Evolutionary conservation across 2,113 vertebrate genomes (phyloP).

Genomic region (Mesoclemmys tuberculata): DNA sequence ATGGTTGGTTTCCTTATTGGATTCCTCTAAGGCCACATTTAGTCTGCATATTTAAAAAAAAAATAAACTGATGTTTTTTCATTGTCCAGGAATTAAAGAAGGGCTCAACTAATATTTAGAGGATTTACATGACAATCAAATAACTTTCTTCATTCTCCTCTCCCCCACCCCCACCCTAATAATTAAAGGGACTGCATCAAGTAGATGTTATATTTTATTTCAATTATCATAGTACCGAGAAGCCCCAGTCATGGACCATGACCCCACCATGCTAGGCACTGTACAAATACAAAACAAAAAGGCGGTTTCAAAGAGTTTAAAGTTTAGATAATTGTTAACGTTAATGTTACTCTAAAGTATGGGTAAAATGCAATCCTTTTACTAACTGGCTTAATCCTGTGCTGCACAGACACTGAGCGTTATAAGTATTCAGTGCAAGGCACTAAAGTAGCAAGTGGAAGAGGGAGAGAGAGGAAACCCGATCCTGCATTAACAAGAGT

Average conservation of each 20-base stretch:
- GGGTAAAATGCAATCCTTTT: background rate
- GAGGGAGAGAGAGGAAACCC: background rate
- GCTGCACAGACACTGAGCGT: background rate
- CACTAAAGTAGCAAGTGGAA: accelerated
- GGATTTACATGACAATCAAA: background rate
- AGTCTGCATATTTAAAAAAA: background rate
- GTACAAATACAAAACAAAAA: background rate
- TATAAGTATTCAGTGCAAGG: background rate
- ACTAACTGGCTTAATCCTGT: background rate
- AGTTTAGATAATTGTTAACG: background rate
- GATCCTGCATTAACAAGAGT: background rate
- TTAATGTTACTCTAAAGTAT: background rate
- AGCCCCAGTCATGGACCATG: background rate
- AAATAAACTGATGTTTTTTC: background rate
- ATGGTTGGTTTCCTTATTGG: background rate
- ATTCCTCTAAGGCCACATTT: background rate
- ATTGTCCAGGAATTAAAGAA: background rate
- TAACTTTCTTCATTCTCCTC: background rate
- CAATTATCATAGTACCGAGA: background rate
- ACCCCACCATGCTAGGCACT: background rate
- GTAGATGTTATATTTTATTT: background rate
- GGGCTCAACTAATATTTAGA: background rate
- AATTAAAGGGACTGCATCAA: background rate
- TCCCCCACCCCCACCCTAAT: background rate
- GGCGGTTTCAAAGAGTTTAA: background rate